Evolutionary conservation across 2,888 invertebrate species (phyloP).

Genomic region (Mallateleia sp.): DNA sequence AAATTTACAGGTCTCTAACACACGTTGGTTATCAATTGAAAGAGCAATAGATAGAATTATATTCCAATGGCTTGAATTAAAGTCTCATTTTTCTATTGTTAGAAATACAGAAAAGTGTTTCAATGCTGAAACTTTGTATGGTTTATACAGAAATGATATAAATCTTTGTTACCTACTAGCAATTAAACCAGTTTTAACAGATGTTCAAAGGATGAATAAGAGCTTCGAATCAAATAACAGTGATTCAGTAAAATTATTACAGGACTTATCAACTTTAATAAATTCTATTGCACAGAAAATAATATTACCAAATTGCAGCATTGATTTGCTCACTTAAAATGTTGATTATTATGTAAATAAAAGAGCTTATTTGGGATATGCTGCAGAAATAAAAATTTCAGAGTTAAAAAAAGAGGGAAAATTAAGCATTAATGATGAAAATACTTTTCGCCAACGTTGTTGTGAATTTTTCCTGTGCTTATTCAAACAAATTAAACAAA

Average conservation of each 20-base stretch:
- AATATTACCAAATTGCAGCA: not conserved
- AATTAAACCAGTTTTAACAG: slow-evolving; percentile 77
- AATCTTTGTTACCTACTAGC: slow-evolving; percentile 82
- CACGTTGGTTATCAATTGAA: slow-evolving; percentile 82
- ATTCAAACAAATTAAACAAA: too few relatives aligned
- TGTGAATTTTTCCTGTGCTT: too few relatives aligned
- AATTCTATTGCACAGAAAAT: slow-evolving; percentile 20
- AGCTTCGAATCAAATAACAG: slow-evolving; percentile 57
- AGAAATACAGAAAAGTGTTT: slow-evolving; percentile 83
- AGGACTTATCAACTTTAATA: slow-evolving; percentile 45
- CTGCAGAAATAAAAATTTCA: not conserved
- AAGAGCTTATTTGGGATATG: slow-evolving; percentile 20
- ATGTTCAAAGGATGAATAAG: slow-evolving; percentile 76
- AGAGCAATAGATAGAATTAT: slow-evolving; percentile 82
- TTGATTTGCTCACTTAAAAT: slow-evolving; percentile 12
- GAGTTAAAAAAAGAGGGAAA: not conserved
- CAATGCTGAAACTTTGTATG: slow-evolving; percentile 82
- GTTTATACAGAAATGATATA: slow-evolving; percentile 82
- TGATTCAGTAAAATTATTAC: slow-evolving; percentile 60
- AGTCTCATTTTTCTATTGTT: slow-evolving; percentile 80
- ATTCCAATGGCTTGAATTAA: slow-evolving; percentile 84
- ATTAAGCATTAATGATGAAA: too few relatives aligned
- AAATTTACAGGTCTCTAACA: slow-evolving; percentile 45
- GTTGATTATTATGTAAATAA: slow-evolving; percentile 9
- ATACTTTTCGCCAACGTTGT: too few relatives aligned